Conservation (phyloP, 2,888 invertebrate species). For the Unio delphinus region DNA sequence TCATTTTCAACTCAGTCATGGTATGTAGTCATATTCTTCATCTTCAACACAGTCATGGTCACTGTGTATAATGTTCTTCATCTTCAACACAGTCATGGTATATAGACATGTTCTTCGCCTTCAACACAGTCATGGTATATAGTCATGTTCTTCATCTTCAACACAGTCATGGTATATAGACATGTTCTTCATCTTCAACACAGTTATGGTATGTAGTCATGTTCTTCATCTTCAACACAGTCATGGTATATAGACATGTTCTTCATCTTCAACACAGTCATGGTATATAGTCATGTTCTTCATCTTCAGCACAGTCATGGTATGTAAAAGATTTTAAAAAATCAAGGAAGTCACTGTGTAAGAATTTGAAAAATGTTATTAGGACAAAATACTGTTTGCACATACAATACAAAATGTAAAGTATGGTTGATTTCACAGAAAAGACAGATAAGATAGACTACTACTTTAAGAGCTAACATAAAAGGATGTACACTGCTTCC, state of each 20-base stretch:
- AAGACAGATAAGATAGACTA: too few relatives aligned
- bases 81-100: constrained; percentile 62
- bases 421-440: too few relatives aligned
- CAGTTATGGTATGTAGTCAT: constrained; percentile 56
- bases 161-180: constrained; percentile 55
- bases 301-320: constrained; percentile 62
- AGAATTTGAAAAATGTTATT: too few relatives aligned
- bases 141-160: constrained; percentile 64
- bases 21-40: constrained; percentile 60
- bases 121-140: constrained; percentile 57
- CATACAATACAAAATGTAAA: too few relatives aligned
- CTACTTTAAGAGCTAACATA: too few relatives aligned
- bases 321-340: constrained; percentile 8
- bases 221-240: constrained; percentile 63
- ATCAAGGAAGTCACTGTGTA: too few relatives aligned
- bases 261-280: constrained; percentile 61
- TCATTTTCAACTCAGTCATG: constrained; percentile 61
- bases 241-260: constrained; percentile 55
- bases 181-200: constrained; percentile 64
- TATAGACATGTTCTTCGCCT: constrained; percentile 61
- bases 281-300: constrained; percentile 62
- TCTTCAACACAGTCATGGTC: constrained; percentile 64
- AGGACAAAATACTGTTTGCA: too few relatives aligned
- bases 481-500: too few relatives aligned
- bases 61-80: constrained; percentile 65